Conservation (phyloP, 2,113 vertebrate genomes). For the Zosterops hypoxanthus region DNA sequence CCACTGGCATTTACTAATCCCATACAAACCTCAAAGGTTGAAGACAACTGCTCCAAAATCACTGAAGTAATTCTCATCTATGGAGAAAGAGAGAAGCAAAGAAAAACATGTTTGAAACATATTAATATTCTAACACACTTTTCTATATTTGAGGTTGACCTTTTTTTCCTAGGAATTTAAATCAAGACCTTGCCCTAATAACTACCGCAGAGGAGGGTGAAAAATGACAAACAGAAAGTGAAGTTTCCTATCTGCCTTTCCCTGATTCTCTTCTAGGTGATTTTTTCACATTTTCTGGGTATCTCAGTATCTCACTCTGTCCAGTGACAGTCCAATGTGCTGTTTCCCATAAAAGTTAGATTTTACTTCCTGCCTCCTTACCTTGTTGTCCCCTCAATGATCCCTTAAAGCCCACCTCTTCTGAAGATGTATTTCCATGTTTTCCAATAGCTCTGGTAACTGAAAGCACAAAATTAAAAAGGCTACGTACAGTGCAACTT, state of each 20-base stretch:
- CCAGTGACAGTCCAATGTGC: neutral
- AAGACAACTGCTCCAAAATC: neutral
- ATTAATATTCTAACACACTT: neutral
- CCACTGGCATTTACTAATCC: neutral
- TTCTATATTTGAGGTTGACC: neutral
- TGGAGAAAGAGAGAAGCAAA: neutral
- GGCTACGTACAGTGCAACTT: accelerated
- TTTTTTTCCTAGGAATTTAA: neutral
- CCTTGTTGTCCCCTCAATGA: neutral
- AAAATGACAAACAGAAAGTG: neutral
- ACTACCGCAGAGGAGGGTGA: neutral
- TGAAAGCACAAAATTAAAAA: neutral
- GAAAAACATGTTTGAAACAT: neutral
- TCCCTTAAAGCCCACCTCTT: neutral
- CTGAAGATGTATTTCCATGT: neutral
- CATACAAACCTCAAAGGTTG: neutral
- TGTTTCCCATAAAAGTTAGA: neutral
- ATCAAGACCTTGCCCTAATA: neutral
- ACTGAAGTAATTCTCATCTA: neutral
- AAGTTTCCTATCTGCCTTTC: neutral
- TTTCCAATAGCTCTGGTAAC: neutral
- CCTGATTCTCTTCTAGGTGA: neutral
- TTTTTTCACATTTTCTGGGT: neutral
- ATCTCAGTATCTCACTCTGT: neutral
- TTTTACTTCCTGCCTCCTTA: neutral